These are phyloP conservation scores for Pseudonaja textilis DNA, from an alignment of 2,113 vertebrate genomes.

Conservation along the genomic window DNA sequence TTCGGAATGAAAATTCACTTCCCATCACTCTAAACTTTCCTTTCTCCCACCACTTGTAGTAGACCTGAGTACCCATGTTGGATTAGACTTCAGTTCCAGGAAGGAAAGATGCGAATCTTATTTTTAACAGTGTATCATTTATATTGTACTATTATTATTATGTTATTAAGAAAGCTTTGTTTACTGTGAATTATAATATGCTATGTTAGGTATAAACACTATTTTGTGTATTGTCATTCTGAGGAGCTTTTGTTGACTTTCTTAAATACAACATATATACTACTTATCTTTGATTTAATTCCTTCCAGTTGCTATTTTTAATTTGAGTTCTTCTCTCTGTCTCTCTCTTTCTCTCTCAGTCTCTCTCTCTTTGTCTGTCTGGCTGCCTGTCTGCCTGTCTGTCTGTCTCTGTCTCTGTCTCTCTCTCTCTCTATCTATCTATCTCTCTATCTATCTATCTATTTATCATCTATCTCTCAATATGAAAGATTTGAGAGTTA, in stretches of 20 bases:
- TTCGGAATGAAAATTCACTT: background rate
- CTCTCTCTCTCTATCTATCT: too few relatives aligned
- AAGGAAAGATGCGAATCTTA: background rate
- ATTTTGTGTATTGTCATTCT: background rate
- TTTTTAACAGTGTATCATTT: background rate
- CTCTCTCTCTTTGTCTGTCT: accelerated
- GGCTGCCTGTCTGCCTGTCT: too few relatives aligned
- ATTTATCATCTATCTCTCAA: too few relatives aligned
- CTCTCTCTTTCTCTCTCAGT: too few relatives aligned
- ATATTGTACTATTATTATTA: too few relatives aligned
- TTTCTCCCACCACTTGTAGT: background rate
- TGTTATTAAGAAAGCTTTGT: background rate
- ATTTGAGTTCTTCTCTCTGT: background rate
- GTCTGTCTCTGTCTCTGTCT: too few relatives aligned
- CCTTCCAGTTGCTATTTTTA: background rate
- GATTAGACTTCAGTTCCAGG: background rate
- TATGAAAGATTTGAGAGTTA: background rate
- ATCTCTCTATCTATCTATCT: too few relatives aligned
- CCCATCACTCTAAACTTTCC: background rate
- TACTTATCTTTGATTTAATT: background rate
- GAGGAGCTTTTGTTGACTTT: background rate
- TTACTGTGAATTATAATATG: background rate
- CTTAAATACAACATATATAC: background rate
- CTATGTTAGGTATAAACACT: background rate
- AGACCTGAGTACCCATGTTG: background rate